Percentiles rank a stretch among this genome's conserved stretches.
Conservation (phyloP, 2,888 invertebrate genomes). For the Heliconius ismenius region DNA sequence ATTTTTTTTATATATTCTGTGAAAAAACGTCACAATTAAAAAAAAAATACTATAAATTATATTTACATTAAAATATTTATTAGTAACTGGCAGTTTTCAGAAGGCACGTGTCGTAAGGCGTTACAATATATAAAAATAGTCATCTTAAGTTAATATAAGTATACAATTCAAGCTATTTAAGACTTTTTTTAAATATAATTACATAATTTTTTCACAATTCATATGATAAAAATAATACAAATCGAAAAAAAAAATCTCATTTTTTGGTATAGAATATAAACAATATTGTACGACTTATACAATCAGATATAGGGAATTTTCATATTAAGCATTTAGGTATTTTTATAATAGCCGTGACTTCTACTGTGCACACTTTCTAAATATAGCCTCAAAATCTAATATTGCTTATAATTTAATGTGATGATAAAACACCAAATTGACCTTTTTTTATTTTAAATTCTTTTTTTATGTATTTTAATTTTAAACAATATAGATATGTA, state of each 20-base stretch:
- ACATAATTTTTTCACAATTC: no score
- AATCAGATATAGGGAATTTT: no score
- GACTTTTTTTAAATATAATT: not conserved
- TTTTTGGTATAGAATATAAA: no score
- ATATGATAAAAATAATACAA: no score
- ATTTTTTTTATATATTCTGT: conserved; percentile 51
- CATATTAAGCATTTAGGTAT: not conserved
- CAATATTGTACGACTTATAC: no score
- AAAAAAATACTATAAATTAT: conserved; percentile 53
- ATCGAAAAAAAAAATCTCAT: no score
- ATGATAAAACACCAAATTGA: conserved; percentile 1
- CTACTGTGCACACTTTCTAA: not conserved
- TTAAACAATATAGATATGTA: not conserved
- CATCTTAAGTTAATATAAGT: conserved; percentile 23
- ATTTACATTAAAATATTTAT: conserved; percentile 68
- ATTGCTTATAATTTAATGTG: conserved; percentile 12
- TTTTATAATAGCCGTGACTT: not conserved
- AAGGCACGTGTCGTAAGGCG: conserved; percentile 62
- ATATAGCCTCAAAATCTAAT: not conserved
- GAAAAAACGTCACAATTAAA: conserved; percentile 58
- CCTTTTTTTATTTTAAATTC: not conserved
- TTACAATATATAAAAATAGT: conserved; percentile 23
- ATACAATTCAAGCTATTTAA: not conserved
- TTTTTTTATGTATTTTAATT: not conserved
- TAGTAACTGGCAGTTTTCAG: conserved; percentile 76